Evolutionary conservation across 1,140 invertebrate genomes (phyloP), one percentile per base, ranked within the genome.

Genomic region (Lepidurus apus): DNA sequence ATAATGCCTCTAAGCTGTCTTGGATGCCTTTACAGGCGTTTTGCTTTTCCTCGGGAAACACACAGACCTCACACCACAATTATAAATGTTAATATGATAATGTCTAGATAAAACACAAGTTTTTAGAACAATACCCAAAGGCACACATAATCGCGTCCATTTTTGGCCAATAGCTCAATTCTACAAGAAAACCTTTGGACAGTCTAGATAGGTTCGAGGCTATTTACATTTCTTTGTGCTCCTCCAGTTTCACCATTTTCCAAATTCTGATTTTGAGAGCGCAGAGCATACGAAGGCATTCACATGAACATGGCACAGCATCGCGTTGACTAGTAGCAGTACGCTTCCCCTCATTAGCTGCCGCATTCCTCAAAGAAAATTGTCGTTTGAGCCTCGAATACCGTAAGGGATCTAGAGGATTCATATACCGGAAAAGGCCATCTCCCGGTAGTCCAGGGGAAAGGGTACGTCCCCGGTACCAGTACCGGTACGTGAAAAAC

Each of bases 401-500:
- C 10, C 76, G 42, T 24, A 78, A 47, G n/a, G 74, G 78, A 13
- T 80, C 75, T 42, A 80, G 78, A 24, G 78, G 75, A 79, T 83
- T 82, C 83, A 88, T 89, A 82, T 95, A 95, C 82, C 90, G 92
- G 83, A 95, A 95, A 47, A 90, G 81, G 42, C 93, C 93, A 82
- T 91, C 90, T 7, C 93, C 94, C 13, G 94, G 93, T 34, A 90
- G 83, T 74, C 90, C 89, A 26, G 93, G 89, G 26, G 89, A 81
- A 76, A 86, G 87, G 9, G 76, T 26, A 11, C 88, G 86, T 42
- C 89, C 84, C 73, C 86, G 88, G 85, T 91, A 98, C 90, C 93
- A 93, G 79, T 92, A 88, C 80, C 91, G 88, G 84, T 99, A 99
- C 0, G 94, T 96, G 26, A 95, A 84, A 87, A 93, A 97, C 97